Evolutionary conservation across 2,797 vertebrate genomes (phyloP), one percentile per base, ranked within the genome.

Genomic region (Neomorphus geoffroyi): DNA sequence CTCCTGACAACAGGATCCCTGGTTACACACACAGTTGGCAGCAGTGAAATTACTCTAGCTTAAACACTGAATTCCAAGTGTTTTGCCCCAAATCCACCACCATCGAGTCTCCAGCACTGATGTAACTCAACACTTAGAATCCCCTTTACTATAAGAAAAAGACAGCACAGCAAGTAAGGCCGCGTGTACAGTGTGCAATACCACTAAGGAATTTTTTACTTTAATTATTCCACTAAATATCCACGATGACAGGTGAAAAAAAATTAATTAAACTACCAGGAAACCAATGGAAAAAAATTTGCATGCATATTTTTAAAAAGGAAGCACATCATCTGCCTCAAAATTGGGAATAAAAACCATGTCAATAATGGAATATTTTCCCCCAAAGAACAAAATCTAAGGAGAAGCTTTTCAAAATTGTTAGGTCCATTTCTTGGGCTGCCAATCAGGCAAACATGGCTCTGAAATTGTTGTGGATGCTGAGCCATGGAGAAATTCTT

Each of bases 341-440:
- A 80, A 64, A 71, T 10, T 2, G 10, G 46, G 14, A 33, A 9
- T 27, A 33, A 32, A 37, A 57, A 7, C 1, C 5, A 54, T 67
- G 75, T 57, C 71, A 80, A 92, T 83, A 78, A 56, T 3, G 56
- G 65, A 90, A 72, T 22, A 45, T 17, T 60, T 54, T 46, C 66
- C 14, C 84, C 88, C 60, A 58, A 39, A 83, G 79, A 91, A 57
- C 79, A 57, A 66, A 50, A 81, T 30, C 61, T 23, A 13, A 26
- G 30, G 80, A 88, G 75, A 89, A 80, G 46, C 88, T 89, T 70
- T 88, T 39, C 56, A 58, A 33, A 95, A 72, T 41, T 95, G 93
- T 30, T 93, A 92, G 90, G 72, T 70, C 71, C 88, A 72, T 92
- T 88, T 78, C 93, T 75, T 41, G 54, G 75, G 78, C 92, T 93